Evolutionary conservation across 1,140 invertebrate species (phyloP).

Genomic region (Lucilia cuprina): DNA sequence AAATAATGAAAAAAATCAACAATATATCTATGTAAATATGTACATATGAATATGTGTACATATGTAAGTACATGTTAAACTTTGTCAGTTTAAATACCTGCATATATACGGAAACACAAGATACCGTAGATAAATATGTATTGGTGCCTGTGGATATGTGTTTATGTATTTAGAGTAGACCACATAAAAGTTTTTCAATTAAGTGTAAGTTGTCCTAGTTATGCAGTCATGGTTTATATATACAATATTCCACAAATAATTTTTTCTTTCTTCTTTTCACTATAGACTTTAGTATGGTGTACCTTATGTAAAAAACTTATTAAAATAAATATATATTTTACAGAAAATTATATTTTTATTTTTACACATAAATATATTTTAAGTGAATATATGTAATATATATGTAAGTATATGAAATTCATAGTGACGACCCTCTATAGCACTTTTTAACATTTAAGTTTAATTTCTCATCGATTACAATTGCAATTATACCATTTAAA

Average conservation of each 20-base stretch:
- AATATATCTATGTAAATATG: conserved; percentile 4
- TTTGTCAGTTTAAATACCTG: no score
- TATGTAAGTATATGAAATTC: no score
- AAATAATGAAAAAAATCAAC: not conserved
- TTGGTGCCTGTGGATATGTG: no score
- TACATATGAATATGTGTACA: not conserved
- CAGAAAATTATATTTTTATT: no score
- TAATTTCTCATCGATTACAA: no score
- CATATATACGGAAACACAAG: no score
- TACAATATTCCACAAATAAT: not conserved
- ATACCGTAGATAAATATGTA: not conserved
- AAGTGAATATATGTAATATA: no score
- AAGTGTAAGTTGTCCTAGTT: conserved; percentile 27
- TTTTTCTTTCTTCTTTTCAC: not conserved
- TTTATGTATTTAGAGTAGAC: conserved; percentile 25
- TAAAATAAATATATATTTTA: no score
- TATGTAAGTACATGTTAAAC: not conserved
- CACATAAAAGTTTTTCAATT: conserved; percentile 31
- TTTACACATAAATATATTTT: no score
- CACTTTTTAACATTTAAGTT: no score
- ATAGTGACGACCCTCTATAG: no score
- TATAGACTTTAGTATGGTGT: not conserved
- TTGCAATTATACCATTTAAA: no score
- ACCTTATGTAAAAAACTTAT: not conserved
- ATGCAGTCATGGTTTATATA: conserved; percentile 19